Evolutionary conservation across 1,140 invertebrate species (phyloP).

Genomic region (Bicyclus anynana): DNA sequence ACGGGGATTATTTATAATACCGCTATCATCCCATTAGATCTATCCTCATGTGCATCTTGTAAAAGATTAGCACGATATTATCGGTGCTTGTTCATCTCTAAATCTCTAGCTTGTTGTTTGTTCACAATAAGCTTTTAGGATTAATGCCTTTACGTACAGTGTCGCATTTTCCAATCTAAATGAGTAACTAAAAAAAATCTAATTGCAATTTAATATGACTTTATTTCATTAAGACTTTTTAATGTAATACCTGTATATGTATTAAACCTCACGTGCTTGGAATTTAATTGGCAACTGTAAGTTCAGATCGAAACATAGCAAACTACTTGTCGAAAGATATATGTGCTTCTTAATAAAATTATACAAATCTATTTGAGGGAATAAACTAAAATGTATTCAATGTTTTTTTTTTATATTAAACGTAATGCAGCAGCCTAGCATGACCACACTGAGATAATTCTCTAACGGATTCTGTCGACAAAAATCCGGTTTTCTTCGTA

Average conservation of each 20-base stretch:
- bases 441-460: not conserved
- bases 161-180: not conserved
- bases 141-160: not conserved
- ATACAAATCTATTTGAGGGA: too few relatives aligned
- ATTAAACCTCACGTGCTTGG: too few relatives aligned
- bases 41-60: slow-evolving; percentile 18
- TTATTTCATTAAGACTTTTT: too few relatives aligned
- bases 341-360: too few relatives aligned
- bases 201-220: too few relatives aligned
- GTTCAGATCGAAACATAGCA: too few relatives aligned
- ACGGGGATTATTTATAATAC: slow-evolving; percentile 28
- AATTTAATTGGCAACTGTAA: too few relatives aligned
- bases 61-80: slow-evolving; percentile 17
- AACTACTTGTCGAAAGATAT: too few relatives aligned
- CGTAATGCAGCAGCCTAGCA: not conserved
- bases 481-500: not conserved
- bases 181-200: not conserved
- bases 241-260: too few relatives aligned
- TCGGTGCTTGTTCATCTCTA: slow-evolving; percentile 6
- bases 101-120: not conserved
- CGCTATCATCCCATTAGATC: slow-evolving; percentile 17
- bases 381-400: too few relatives aligned
- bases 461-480: not conserved
- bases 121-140: not conserved
- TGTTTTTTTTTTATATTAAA: not conserved